These are phyloP conservation scores for Dicranocentrus wangi DNA, from an alignment of 2,888 invertebrate genomes.

Conservation along the genomic window DNA sequence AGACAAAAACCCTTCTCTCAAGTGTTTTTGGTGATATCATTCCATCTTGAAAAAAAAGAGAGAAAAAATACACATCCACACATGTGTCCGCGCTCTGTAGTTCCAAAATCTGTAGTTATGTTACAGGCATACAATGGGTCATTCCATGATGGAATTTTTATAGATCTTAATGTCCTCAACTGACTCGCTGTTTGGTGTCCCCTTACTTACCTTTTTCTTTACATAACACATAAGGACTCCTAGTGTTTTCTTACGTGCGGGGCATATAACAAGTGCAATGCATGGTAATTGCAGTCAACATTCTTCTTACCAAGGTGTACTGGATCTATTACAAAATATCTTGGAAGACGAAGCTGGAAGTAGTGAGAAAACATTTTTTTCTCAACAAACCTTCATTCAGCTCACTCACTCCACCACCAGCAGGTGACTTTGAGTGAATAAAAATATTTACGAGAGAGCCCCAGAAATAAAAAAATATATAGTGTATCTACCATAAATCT, in stretches of 20 bases:
- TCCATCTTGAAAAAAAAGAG: slow-evolving; percentile 47
- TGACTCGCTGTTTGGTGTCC: slow-evolving; percentile 59
- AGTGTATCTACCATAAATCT: slow-evolving; percentile 3
- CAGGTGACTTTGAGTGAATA: slow-evolving; percentile 55
- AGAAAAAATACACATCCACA: too few relatives aligned
- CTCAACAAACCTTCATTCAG: slow-evolving; percentile 51
- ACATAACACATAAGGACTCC: neutral
- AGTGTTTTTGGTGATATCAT: slow-evolving; percentile 25
- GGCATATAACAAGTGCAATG: too few relatives aligned
- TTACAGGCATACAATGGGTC: slow-evolving; percentile 9
- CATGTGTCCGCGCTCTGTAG: neutral
- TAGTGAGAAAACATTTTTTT: neutral
- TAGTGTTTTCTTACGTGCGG: too few relatives aligned
- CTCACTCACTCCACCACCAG: too few relatives aligned
- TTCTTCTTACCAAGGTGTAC: slow-evolving; percentile 13
- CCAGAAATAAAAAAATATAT: slow-evolving; percentile 27
- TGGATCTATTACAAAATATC: slow-evolving; percentile 13
- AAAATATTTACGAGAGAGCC: slow-evolving; percentile 57
- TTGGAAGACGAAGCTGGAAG: neutral
- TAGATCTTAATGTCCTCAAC: slow-evolving; percentile 45
- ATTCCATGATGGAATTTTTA: slow-evolving; percentile 57
- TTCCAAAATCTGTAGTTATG: neutral
- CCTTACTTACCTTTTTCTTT: too few relatives aligned
- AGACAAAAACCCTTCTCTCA: neutral
- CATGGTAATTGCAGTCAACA: neutral